phyloP scores from a whole-genome alignment of 2,113 vertebrate genomes.

The Pangasianodon hypophthalmus region DNA sequence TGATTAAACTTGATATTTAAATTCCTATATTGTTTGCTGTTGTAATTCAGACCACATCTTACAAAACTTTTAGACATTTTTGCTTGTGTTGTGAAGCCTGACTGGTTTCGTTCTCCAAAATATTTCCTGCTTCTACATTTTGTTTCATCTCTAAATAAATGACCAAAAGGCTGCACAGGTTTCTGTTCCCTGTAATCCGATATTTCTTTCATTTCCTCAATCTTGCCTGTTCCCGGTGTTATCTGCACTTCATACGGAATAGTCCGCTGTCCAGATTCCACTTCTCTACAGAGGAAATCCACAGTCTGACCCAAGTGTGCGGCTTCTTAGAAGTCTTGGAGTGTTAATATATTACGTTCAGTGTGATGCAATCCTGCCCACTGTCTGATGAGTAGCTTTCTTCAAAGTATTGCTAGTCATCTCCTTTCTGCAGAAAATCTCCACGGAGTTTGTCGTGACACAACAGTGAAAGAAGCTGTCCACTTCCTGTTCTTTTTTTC shows the following conservation, averaged over 20 bases:
- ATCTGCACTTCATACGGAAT: not conserved
- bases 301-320: not conserved
- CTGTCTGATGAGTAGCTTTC: not conserved
- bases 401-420: not conserved
- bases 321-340: not conserved
- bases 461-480: not conserved
- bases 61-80: constrained; percentile 43
- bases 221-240: not conserved
- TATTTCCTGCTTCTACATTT: not conserved
- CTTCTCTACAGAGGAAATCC: not conserved
- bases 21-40: constrained; percentile 11
- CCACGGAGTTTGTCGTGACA: not conserved
- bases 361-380: not conserved
- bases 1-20: constrained; percentile 22
- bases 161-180: not conserved
- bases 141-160: not conserved
- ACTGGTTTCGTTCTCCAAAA: not conserved
- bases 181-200: not conserved
- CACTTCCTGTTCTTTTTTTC: not conserved
- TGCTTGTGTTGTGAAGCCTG: not conserved
- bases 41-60: constrained; percentile 42
- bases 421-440: not conserved
- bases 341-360: not conserved
- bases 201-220: not conserved
- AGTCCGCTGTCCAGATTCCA: not conserved